Percentiles rank a stretch among this genome's conserved stretches.
Evolutionary conservation across 2,797 vertebrate species (phyloP).

Genomic region (Gallinago nigripennis): DNA sequence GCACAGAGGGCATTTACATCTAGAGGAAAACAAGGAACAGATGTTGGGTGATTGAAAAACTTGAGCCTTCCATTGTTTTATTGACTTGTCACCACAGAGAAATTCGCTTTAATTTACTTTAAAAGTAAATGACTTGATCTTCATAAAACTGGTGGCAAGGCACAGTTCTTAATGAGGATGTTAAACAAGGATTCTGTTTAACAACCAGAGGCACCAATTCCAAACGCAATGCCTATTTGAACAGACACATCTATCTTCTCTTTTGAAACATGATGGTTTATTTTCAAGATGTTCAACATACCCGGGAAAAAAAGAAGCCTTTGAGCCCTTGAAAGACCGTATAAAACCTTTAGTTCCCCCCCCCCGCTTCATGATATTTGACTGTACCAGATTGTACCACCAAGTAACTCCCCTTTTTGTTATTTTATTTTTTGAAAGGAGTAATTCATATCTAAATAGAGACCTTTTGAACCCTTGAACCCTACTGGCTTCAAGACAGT

Average conservation of each 20-base stretch:
- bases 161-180: constrained; percentile 71
- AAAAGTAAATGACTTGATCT: constrained; percentile 75
- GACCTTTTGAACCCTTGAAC: constrained; percentile 17
- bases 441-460: constrained; percentile 13
- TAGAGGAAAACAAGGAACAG: constrained; percentile 63
- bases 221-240: constrained; percentile 16
- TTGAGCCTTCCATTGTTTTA: constrained; percentile 67
- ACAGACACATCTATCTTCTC: constrained; percentile 11
- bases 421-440: not conserved
- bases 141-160: constrained; percentile 68
- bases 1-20: not conserved
- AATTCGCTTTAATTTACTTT: constrained; percentile 77
- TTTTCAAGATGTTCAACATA: constrained; percentile 41
- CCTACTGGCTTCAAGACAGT: not conserved
- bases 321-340: not conserved
- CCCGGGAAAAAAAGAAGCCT: not conserved
- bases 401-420: not conserved
- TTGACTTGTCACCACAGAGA: constrained; percentile 73
- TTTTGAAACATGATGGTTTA: constrained; percentile 24
- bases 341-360: not conserved
- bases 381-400: constrained; percentile 26
- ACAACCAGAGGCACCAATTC: constrained; percentile 58
- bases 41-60: constrained; percentile 58
- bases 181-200: constrained; percentile 73
- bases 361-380: not conserved